Conservation (phyloP, 2,888 invertebrate genomes). For the Drosophila anomalata region DNA sequence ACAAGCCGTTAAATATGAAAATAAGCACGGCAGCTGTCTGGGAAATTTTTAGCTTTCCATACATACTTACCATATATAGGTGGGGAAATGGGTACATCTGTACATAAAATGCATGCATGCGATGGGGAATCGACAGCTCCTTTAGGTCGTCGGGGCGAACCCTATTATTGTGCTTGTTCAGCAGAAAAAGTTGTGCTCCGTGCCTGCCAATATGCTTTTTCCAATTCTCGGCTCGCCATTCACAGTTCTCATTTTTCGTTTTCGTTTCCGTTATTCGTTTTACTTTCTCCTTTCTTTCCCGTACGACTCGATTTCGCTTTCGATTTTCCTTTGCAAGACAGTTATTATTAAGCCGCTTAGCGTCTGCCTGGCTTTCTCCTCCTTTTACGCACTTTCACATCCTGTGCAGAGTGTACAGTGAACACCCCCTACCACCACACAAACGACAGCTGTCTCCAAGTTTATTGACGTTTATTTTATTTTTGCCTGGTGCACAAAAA, state of each 20-base stretch:
- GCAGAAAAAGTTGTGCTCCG: constrained; percentile 36
- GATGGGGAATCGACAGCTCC: constrained; percentile 38
- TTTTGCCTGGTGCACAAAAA: constrained; percentile 46
- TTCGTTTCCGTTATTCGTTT: constrained; percentile 4
- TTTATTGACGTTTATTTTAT: constrained; percentile 69
- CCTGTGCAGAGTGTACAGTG: constrained; percentile 12
- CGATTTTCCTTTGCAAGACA: constrained; percentile 34
- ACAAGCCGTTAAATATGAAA: constrained; percentile 63
- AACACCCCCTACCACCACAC: constrained; percentile 2
- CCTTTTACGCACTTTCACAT: constrained; percentile 57
- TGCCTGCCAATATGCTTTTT: constrained; percentile 46
- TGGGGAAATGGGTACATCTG: background rate
- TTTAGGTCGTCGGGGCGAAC: constrained; percentile 11
- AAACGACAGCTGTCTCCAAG: constrained; percentile 40
- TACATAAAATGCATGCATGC: constrained; percentile 2
- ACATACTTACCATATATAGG: background rate
- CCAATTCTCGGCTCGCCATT: constrained; percentile 2
- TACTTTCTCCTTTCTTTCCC: constrained; percentile 5
- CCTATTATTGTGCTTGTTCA: constrained; percentile 38
- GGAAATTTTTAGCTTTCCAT: constrained; percentile 1
- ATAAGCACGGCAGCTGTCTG: constrained; percentile 39
- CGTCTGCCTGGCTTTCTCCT: constrained; percentile 31
- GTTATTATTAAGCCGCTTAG: constrained; percentile 62
- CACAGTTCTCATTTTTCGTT: constrained; percentile 5
- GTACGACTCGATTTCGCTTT: constrained; percentile 15